Conservation (phyloP, 2,113 vertebrate genomes). For the Grammomys surdaster region DNA sequence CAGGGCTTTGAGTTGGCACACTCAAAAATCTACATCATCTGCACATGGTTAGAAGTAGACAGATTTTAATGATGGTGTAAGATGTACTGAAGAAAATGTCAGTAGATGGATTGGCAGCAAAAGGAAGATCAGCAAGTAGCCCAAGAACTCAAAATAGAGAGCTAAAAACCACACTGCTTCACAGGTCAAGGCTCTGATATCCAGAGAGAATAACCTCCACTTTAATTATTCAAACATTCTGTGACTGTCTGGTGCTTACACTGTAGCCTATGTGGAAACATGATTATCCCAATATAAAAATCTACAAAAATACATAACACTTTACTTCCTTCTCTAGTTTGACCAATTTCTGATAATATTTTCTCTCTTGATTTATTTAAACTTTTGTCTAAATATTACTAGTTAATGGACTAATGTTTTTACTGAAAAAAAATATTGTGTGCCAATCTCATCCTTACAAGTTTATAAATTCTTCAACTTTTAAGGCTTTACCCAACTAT, state of each 20-base stretch:
- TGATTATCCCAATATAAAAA: background rate
- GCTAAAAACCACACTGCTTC: background rate
- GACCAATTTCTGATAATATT: background rate
- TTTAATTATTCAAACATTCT: background rate
- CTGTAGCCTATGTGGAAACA: background rate
- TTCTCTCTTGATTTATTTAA: background rate
- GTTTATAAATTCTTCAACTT: background rate
- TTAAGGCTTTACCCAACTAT: background rate
- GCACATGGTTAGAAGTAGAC: background rate
- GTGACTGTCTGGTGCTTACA: accelerated
- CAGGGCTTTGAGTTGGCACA: too few species aligned
- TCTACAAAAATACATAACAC: background rate
- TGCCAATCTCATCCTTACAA: background rate
- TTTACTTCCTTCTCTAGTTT: background rate
- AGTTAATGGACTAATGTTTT: background rate
- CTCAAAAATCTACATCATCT: too few species aligned
- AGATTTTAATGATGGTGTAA: background rate
- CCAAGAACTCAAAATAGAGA: background rate
- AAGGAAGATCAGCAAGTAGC: too few species aligned
- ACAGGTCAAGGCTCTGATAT: background rate
- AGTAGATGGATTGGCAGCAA: accelerated
- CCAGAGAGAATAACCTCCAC: background rate
- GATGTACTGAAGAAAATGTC: background rate
- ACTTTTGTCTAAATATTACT: background rate
- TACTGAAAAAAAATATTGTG: background rate